Base-by-base conservation (phyloP, 2,113 vertebrate genomes). In the Myotis davidii region DNA sequence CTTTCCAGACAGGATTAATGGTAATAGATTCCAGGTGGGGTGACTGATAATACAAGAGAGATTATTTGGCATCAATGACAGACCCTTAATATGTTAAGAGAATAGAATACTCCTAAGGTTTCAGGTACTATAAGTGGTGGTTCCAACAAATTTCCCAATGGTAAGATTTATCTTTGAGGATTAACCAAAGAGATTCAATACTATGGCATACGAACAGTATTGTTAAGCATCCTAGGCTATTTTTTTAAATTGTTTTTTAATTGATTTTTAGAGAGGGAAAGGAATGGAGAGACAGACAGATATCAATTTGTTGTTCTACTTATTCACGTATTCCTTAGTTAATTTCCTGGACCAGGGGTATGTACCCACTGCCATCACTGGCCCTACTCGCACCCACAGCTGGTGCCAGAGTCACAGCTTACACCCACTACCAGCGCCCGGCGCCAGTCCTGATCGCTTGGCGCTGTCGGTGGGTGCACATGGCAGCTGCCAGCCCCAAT, bases 91-190 rank as follows among this genome's bases (percentile, higher is more conserved):
- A 17, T 78, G 6, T 34, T 61, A 78, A 90, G 50, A 50, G 21
- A 42, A 70, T 27, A 85, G 89, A 81, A 27, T 54, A 23, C 34
- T 45, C 34, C 25, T 37, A 67, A 93, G 64, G 72, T 85, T 93
- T 92, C 79, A 78, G 72, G 64, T 81, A 69, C 74, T 39, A 39
- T 21, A 50, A 25, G 23, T 45, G 16, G 3, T 27, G 32, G 42
- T 89, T 45, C 52, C 54, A 64, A 73, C 79, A 85, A 48, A 81
- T 65, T 79, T 78, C 48, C 65, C 56, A n/a, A 2, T 64, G 61
- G 18, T 74, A 39, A 82, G 76, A 79, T 52, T 91, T 32, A 73
- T 56, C 37, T 65, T 50, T 48, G 81, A 39, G 6, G 54, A 7
- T 23, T 59, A 69, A 69, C n/a, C 45, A 16, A 52, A 56, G 37